A percentile compares a stretch with the other conserved stretches of the same genome.
phyloP scores from a whole-genome alignment of 2,888 invertebrate genomes.

The Oligia fasciuncula region DNA sequence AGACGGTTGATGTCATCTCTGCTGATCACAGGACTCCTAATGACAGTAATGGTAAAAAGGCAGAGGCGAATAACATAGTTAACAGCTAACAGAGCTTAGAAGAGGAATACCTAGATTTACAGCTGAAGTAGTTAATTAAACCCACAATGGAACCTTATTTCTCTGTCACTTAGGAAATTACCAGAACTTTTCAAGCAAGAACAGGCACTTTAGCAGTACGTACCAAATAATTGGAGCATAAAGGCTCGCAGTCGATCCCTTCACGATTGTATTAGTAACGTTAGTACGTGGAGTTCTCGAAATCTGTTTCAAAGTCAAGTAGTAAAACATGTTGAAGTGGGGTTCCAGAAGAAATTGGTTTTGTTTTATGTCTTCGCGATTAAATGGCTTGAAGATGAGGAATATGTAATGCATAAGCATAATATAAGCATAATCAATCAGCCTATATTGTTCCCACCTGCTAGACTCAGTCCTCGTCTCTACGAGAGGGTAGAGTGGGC shows the following conservation, averaged over 20 bases:
- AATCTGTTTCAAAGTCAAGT: constrained; percentile 59
- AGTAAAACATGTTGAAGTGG: constrained; percentile 55
- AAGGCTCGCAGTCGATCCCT: constrained; percentile 22
- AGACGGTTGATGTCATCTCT: constrained; percentile 5
- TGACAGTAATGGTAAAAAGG: not conserved
- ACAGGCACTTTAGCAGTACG: constrained; percentile 27
- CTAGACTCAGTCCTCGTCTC: not conserved
- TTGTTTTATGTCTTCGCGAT: constrained; percentile 29
- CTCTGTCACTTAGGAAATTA: constrained; percentile 7
- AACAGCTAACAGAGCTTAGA: not conserved
- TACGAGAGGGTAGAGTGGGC: not conserved
- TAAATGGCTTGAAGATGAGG: not conserved
- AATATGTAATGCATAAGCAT: not conserved
- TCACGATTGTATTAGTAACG: constrained; percentile 45
- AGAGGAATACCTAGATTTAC: not conserved
- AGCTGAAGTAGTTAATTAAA: constrained; percentile 6
- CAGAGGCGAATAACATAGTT: not conserved
- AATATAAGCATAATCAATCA: not conserved
- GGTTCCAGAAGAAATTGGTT: constrained; percentile 33
- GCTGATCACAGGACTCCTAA: not conserved
- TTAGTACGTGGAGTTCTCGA: constrained; percentile 44
- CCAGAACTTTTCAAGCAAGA: constrained; percentile 16
- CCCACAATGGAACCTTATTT: constrained; percentile 6
- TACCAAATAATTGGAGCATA: constrained; percentile 40
- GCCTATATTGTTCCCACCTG: not conserved